Base-by-base conservation (phyloP, 92 coral and sea anemone species). In the Parazoanthus darwini region DNA sequence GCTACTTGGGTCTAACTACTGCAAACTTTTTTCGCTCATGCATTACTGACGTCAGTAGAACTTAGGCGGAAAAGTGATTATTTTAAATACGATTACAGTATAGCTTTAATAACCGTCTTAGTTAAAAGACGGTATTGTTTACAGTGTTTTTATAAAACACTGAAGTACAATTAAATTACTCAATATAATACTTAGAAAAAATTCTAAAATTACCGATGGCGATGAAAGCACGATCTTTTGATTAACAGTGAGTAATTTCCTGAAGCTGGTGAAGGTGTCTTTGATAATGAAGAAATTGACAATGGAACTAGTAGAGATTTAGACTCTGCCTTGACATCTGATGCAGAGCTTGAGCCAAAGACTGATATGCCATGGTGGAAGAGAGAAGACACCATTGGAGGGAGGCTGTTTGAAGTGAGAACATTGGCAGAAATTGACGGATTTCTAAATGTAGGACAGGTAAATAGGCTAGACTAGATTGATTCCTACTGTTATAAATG, bases 381-480 rank as follows among this genome's bases (percentile, higher is more conserved):
- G 44, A 83, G 90, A 58, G 98, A 95, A 23, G 98, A 94, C 26
- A 95, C 98, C n/a, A 86, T 91, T 39, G 98, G 98, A 20, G 98
- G 96, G 29, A 86, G 77, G 48, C 74, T 93, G 10, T 95, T 91
- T 89, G 92, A 95, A 92, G 96, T 89, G 44, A 91, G 94, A 77
- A 95, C 98, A 22, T 87, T 97, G 89, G 98, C 99, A 43, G 99
- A 95, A 90, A 97, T 97, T 51, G 96, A 95, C 92, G 99, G 96
- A 5, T 91, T 86, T 86, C 94, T 97, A 56, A 91, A 90, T 90
- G 91, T 93, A 70, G 97, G 98, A 87, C 95, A 97, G 92, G 99
- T 96, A 88, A 81, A 67, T 14, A 54, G 39, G 13, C 3, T 23
- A 20, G 70, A 63, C n/a, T 63, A 23, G 5, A 63, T 20, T 20